Evolutionary conservation across 2,113 vertebrate genomes (phyloP).

Genomic region (Brachirus orientalis): DNA sequence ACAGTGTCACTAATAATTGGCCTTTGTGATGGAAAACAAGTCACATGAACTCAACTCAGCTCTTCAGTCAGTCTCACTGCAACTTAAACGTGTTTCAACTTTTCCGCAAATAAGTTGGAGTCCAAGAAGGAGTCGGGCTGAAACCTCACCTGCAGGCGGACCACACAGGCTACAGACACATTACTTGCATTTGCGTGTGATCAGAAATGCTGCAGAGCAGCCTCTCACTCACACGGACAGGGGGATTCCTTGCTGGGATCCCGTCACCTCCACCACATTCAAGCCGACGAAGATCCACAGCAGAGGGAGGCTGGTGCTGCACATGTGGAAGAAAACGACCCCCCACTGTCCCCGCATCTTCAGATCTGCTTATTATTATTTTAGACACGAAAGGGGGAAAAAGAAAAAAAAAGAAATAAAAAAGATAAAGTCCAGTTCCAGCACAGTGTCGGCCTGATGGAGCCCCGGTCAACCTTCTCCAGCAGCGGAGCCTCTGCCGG

Average conservation of each 20-base stretch:
- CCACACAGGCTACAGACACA: too few relatives aligned
- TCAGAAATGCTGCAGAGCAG: conserved; percentile 42
- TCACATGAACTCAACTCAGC: too few relatives aligned
- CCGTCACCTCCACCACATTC: conserved; percentile 82
- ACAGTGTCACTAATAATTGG: too few relatives aligned
- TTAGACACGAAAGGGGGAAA: too few relatives aligned
- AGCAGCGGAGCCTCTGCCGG: conserved; percentile 25
- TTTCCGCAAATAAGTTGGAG: too few relatives aligned
- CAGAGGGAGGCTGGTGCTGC: conserved; percentile 69
- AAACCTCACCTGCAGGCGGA: too few relatives aligned
- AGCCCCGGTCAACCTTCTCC: conserved; percentile 47
- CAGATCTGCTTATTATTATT: conserved; percentile 9
- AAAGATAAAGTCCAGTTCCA: conserved; percentile 28
- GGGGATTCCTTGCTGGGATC: conserved; percentile 95
- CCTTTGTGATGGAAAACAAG: too few relatives aligned
- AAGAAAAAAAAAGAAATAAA: background rate
- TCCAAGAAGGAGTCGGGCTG: too few relatives aligned
- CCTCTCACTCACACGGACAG: conserved; percentile 85
- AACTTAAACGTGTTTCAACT: too few relatives aligned
- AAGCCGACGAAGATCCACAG: conserved; percentile 84
- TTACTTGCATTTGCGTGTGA: background rate
- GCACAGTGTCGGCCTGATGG: conserved; percentile 9
- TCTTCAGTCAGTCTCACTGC: too few relatives aligned
- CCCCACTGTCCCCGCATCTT: conserved; percentile 80
- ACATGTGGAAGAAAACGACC: conserved; percentile 60